Evolutionary conservation across 2,113 vertebrate species (phyloP).

Genomic region (Gracilinanus agilis): DNA sequence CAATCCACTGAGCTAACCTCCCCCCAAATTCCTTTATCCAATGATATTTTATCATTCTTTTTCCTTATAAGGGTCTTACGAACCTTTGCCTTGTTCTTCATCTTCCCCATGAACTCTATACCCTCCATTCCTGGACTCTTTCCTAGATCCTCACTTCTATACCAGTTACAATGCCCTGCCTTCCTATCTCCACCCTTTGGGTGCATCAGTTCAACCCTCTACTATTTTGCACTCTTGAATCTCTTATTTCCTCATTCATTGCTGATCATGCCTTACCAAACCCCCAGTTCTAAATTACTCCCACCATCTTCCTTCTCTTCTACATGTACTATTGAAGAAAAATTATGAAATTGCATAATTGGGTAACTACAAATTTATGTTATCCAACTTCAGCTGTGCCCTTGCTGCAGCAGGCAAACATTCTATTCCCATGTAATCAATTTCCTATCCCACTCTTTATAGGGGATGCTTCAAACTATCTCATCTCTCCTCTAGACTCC

Average conservation of each 20-base stretch:
- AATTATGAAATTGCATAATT: background rate
- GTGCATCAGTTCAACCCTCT: no score
- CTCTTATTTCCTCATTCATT: background rate
- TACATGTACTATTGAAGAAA: background rate
- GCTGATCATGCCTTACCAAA: background rate
- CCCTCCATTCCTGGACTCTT: no score
- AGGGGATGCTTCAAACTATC: background rate
- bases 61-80: no score
- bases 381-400: background rate
- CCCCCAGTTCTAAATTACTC: background rate
- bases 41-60: no score
- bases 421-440: background rate
- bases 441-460: background rate
- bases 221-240: no score
- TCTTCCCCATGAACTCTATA: no score
- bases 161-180: no score
- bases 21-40: no score
- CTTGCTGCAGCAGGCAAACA: background rate
- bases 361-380: background rate
- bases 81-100: no score
- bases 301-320: background rate
- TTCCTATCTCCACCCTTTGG: no score
- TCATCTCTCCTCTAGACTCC: background rate
- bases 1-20: no score
- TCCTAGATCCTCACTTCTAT: no score